Conservation (phyloP, 2,888 invertebrate species). For the Chalcis sispes region DNA sequence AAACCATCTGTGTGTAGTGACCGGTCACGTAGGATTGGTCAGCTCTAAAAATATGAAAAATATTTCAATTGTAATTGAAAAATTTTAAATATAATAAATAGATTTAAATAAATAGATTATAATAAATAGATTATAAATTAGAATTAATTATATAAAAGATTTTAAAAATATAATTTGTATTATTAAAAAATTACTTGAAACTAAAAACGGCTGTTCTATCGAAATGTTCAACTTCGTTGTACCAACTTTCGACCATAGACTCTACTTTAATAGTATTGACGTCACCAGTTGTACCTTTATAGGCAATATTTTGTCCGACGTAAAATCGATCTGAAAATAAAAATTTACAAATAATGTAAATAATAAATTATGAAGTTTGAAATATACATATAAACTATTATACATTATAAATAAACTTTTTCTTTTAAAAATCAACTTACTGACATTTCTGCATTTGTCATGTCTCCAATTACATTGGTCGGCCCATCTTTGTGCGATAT, state of each 20-base stretch:
- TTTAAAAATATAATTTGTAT: too few species aligned
- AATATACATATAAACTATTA: not conserved
- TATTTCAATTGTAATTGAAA: not conserved
- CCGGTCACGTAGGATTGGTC: constrained; percentile 65
- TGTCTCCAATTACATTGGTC: constrained; percentile 74
- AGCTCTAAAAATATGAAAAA: not conserved
- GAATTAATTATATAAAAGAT: too few species aligned
- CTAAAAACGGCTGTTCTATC: not conserved
- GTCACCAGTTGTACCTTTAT: constrained; percentile 45
- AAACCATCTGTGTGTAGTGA: constrained; percentile 77
- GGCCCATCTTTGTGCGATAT: constrained; percentile 76
- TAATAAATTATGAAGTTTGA: not conserved
- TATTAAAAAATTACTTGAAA: constrained; percentile 13
- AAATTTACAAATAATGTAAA: not conserved
- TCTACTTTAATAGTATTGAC: not conserved
- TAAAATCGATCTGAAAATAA: constrained; percentile 64
- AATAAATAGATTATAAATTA: too few species aligned
- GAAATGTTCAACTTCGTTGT: constrained; percentile 46
- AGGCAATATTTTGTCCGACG: constrained; percentile 75
- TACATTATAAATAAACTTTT: not conserved
- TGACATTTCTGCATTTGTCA: constrained; percentile 73
- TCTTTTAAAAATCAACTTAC: constrained; percentile 63
- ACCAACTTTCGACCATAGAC: constrained; percentile 44
- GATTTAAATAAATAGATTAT: too few species aligned
- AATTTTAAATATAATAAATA: too few species aligned